Conservation (phyloP, 2,888 invertebrate genomes). For the Xanthia icteritia region DNA sequence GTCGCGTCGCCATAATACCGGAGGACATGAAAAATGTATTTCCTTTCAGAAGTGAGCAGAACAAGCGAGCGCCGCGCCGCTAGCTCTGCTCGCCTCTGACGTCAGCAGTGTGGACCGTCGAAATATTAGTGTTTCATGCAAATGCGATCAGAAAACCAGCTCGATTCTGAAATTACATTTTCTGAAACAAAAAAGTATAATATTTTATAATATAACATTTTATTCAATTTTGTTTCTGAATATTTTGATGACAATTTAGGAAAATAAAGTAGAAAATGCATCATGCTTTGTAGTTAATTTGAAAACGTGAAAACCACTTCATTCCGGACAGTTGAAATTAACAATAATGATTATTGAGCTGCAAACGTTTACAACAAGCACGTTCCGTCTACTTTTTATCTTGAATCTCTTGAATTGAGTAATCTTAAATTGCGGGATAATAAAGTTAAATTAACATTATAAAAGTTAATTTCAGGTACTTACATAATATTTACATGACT, state of each 20-base stretch:
- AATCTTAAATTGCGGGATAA: not conserved
- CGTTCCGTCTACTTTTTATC: slow-evolving; percentile 10
- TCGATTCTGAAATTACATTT: slow-evolving; percentile 7
- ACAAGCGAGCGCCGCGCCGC: slow-evolving; percentile 45
- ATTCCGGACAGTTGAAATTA: slow-evolving; percentile 35
- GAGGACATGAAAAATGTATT: slow-evolving; percentile 79
- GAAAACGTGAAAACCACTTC: slow-evolving; percentile 29
- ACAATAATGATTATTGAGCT: slow-evolving; percentile 13
- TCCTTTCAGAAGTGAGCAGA: slow-evolving; percentile 74
- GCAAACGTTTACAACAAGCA: slow-evolving; percentile 26
- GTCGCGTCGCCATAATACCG: slow-evolving; percentile 71
- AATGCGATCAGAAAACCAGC: slow-evolving; percentile 51
- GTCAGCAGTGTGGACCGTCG: slow-evolving; percentile 72
- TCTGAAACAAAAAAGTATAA: slow-evolving; percentile 9
- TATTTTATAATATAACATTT: not conserved
- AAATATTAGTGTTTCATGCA: slow-evolving; percentile 69
- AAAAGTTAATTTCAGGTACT: not conserved
- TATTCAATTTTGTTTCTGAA: not conserved
- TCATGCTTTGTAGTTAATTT: slow-evolving; percentile 20
- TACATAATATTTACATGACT: slow-evolving; percentile 10
- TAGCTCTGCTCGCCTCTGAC: slow-evolving; percentile 72
- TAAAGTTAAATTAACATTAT: slow-evolving; percentile 18
- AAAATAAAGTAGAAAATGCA: slow-evolving; percentile 5
- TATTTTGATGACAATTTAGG: not conserved
- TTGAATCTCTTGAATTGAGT: slow-evolving; percentile 23